Evolutionary conservation across 1,140 invertebrate species (phyloP).

Genomic region (Drosophila elegans): DNA sequence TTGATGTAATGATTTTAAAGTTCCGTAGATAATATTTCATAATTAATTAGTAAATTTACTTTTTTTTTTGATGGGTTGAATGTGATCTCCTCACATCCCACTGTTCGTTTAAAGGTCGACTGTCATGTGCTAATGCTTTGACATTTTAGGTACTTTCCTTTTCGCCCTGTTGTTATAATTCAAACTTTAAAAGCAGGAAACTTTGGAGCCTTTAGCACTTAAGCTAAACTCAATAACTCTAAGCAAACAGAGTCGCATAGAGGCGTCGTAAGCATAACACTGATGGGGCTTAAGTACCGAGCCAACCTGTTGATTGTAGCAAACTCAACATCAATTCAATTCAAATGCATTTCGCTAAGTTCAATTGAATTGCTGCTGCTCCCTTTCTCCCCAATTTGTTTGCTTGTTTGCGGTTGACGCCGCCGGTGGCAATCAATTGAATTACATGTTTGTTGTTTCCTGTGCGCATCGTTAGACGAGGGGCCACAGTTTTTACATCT

Average conservation of each 20-base stretch:
- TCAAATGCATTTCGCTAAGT: slow-evolving; percentile 64
- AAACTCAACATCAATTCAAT: slow-evolving; percentile 67
- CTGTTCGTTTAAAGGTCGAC: slow-evolving; percentile 4
- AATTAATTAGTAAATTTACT: too few species aligned
- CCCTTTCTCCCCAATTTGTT: slow-evolving; percentile 10
- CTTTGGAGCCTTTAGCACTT: slow-evolving; percentile 38
- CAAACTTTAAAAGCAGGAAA: slow-evolving; percentile 18
- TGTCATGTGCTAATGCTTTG: slow-evolving; percentile 21
- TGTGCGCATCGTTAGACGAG: slow-evolving; percentile 72
- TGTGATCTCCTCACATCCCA: neutral
- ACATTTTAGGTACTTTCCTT: slow-evolving; percentile 41
- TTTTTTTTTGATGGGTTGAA: too few species aligned
- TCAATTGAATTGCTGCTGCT: slow-evolving; percentile 68
- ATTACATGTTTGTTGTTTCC: slow-evolving; percentile 75
- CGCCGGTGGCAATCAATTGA: slow-evolving; percentile 73
- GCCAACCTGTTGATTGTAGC: slow-evolving; percentile 71
- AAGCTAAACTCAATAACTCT: slow-evolving; percentile 22
- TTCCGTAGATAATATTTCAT: too few species aligned
- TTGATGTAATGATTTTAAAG: too few species aligned
- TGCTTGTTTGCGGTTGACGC: slow-evolving; percentile 49
- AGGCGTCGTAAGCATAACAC: slow-evolving; percentile 5
- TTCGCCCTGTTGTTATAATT: slow-evolving; percentile 12
- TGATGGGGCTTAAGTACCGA: slow-evolving; percentile 24
- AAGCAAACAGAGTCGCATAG: slow-evolving; percentile 17
- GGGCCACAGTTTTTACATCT: slow-evolving; percentile 22